Evolutionary conservation across 2,797 vertebrate species (phyloP).

Genomic region (Euphonia xanthogaster): DNA sequence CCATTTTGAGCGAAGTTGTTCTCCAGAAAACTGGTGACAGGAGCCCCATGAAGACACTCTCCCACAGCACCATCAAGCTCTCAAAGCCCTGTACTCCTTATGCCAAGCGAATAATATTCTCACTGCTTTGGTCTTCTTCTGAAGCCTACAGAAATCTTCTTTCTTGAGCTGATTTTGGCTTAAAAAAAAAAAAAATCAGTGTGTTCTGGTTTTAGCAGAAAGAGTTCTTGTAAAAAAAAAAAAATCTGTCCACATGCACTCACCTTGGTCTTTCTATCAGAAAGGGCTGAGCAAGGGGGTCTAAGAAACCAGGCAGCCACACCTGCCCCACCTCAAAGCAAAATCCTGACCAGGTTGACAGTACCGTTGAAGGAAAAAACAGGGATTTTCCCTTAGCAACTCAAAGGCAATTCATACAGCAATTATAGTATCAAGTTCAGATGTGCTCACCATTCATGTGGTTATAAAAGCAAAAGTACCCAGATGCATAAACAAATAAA

Average conservation of each 20-base stretch:
- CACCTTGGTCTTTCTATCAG: background rate
- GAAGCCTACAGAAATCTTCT: background rate
- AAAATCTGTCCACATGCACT: background rate
- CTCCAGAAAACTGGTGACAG: background rate
- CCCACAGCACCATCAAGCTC: background rate
- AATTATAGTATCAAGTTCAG: background rate
- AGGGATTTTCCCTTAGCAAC: background rate
- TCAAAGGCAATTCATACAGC: background rate
- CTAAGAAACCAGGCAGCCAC: background rate
- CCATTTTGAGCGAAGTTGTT: background rate
- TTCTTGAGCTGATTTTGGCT: background rate
- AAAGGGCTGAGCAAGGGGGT: background rate
- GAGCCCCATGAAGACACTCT: background rate
- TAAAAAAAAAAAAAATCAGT: background rate
- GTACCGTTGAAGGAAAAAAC: background rate
- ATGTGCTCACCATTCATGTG: background rate
- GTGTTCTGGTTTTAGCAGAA: background rate
- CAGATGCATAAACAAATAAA: background rate
- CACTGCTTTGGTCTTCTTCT: background rate
- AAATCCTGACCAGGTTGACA: background rate
- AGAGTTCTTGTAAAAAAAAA: background rate
- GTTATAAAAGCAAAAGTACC: background rate
- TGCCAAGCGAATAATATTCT: background rate
- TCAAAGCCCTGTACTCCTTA: background rate
- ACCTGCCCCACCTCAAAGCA: background rate